A percentile compares a stretch with the other conserved stretches of the same genome.
Evolutionary conservation across 2,888 invertebrate genomes (phyloP).

Genomic region (Plagiodera versicolora): DNA sequence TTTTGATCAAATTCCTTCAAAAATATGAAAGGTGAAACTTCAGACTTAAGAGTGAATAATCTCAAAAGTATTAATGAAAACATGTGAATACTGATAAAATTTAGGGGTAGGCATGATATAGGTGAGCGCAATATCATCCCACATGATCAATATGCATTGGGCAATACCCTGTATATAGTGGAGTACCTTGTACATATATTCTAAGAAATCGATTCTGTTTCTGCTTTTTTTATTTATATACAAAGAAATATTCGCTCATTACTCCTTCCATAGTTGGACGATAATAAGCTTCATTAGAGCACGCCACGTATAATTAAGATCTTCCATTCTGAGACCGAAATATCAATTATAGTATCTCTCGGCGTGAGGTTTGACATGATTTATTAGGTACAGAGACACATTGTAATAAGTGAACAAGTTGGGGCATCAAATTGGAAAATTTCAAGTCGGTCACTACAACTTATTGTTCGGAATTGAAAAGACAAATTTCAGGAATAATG

Average conservation of each 20-base stretch:
- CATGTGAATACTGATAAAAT: too few relatives aligned
- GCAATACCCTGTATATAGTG: too few relatives aligned
- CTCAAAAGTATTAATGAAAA: too few relatives aligned
- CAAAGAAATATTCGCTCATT: background rate
- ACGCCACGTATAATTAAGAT: background rate
- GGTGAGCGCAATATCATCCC: too few relatives aligned
- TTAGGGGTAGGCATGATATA: too few relatives aligned
- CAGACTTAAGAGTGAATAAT: too few relatives aligned
- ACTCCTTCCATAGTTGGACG: background rate
- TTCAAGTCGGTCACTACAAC: background rate
- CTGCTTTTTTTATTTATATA: too few relatives aligned
- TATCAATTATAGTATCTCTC: slow-evolving; percentile 1
- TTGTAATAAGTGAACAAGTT: background rate
- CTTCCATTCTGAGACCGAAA: background rate
- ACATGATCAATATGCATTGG: too few relatives aligned
- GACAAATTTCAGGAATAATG: background rate
- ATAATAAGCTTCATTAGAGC: background rate
- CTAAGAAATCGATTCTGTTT: too few relatives aligned
- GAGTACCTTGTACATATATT: too few relatives aligned
- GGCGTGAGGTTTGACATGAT: background rate
- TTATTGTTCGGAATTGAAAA: background rate
- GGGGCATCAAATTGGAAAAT: background rate
- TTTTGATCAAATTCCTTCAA: too few relatives aligned
- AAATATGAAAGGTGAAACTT: too few relatives aligned
- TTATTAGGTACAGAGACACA: background rate